Evolutionary conservation across 2,888 invertebrate species (phyloP), one percentile per base, ranked within the genome.

Genomic region (Leptogaster cylindrica): DNA sequence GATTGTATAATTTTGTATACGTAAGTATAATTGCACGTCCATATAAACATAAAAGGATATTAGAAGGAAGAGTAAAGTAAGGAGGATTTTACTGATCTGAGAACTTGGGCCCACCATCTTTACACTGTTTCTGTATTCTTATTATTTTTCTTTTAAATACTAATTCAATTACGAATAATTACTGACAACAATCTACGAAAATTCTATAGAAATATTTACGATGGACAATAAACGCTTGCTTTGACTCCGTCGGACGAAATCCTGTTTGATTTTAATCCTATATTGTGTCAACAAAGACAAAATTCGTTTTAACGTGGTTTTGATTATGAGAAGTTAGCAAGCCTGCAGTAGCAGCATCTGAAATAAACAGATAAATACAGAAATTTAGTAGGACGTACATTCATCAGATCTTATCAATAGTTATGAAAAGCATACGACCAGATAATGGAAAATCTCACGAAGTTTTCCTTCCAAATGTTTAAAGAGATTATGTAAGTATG

Each of bases 41-140:
- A 92, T 90, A 71, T 83, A 86, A 50, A 88, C 76, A 75, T 89
- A 91, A 77, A 87, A 91, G 33, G 86, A 73, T 65, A 89, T 75
- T 36, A 87, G 79, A 63, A 84, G 68, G 68, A 88, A 76, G 16
- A 90, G 79, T 41, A 89, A 76, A 7, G 83, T 76, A 52, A 89
- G 82, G 61, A 90, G 82, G 55, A 89, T 78, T 83, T 89, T 89
- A 79, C 89, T 89, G 44, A 89, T 86, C 82, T 88, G 88, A 5
- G 89, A 89, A 68, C 89, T 85, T 67, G 89, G 89, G 76, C 89
- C 89, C 82, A 89, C 85, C 89, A 89, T 89, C 76, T 78, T 82
- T 14, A 55, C 36, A 69, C 68, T 69, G 70, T 70, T 70, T 63
- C 50, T 36, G 18, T 66, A 68, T 64, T 50, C 55, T 55, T 28